Evolutionary conservation across 2,797 vertebrate genomes (phyloP), one percentile per base, ranked within the genome.

Genomic region (Spinibarbus caldwelli): DNA sequence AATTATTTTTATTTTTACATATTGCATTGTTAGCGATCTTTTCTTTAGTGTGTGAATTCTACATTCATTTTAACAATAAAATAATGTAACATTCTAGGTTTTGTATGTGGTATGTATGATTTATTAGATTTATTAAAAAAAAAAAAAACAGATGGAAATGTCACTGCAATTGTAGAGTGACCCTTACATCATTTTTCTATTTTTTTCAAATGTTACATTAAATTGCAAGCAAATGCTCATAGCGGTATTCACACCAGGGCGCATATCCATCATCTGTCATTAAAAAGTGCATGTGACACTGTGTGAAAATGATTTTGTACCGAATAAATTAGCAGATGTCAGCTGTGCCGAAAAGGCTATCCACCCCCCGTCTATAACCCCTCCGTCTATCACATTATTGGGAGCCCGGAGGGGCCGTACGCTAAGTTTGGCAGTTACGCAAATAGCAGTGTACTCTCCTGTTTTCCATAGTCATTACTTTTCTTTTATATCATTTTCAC

Each of bases 271-370:
- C 47, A 73, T 36, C 47, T 43, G 49, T 47, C 38, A 38, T 84
- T 84, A 71, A 87, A 85, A 43, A 62, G 66, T 73, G 19, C 29
- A 59, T 75, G 59, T 14, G 8, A 66, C 79, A 36, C 52, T 68
- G 45, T 43, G 36, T 77, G 85, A 78, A 57, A 45, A 62, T 43
- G 2, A 75, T 26, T 71, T 73, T 38, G 62, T 59, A n/a, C n/a
- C 26, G 49, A 80, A 80, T 68, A 72, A 78, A 82, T 82, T 57
- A 77, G 31, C 47, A 80, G 57, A 80, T 78, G 73, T 68, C 73
- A 84, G 26, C 64, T 12, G 9, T 19, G 19, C 36, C 26, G 4
- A 47, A 67, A 67, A 77, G 62, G 17, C 29, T 7, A 31, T 57
- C 64, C 59, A 41, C 41, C 62, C 73, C 21, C 71, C 59, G 4